Percentiles rank a stretch among this genome's conserved stretches.
These are phyloP conservation scores for Xylota segnis DNA, from an alignment of 2,888 invertebrate species.

Conservation along the genomic window DNA sequence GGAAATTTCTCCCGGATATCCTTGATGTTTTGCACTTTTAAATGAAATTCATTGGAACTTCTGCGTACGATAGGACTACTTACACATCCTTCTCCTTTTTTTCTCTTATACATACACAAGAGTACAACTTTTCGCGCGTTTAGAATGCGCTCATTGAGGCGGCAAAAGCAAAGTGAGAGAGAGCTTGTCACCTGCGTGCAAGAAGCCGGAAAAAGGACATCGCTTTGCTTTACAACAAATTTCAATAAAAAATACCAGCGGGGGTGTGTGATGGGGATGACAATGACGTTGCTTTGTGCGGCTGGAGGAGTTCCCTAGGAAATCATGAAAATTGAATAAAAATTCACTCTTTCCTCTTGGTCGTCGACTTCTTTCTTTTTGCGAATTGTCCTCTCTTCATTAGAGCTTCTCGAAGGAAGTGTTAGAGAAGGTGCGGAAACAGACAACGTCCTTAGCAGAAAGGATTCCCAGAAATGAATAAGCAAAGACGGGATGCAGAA, in stretches of 20 bases:
- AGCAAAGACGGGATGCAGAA: background rate
- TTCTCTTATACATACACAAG: background rate
- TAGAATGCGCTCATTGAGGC: constrained; percentile 14
- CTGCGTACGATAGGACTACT: constrained; percentile 30
- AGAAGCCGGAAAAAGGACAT: constrained; percentile 33
- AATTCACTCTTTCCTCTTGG: background rate
- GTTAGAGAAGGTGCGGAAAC: constrained; percentile 27
- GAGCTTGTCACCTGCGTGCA: constrained; percentile 32
- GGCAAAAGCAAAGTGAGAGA: background rate
- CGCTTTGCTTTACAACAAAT: constrained; percentile 26
- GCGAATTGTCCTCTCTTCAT: background rate
- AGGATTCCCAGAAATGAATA: constrained; percentile 1
- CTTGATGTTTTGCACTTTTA: constrained; percentile 52
- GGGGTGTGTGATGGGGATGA: background rate
- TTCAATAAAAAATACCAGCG: constrained; percentile 9
- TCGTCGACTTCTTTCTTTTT: background rate
- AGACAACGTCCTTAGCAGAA: constrained; percentile 20
- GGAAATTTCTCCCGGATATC: constrained; percentile 57
- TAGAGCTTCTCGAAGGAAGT: background rate
- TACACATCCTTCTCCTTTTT: background rate
- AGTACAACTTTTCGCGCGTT: background rate
- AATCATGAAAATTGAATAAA: constrained; percentile 37
- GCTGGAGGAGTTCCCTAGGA: constrained; percentile 9
- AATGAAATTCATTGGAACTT: constrained; percentile 46
- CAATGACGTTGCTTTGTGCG: background rate